phyloP scores from a whole-genome alignment of 2,797 vertebrate genomes.

The Pipistrellus pipistrellus region DNA sequence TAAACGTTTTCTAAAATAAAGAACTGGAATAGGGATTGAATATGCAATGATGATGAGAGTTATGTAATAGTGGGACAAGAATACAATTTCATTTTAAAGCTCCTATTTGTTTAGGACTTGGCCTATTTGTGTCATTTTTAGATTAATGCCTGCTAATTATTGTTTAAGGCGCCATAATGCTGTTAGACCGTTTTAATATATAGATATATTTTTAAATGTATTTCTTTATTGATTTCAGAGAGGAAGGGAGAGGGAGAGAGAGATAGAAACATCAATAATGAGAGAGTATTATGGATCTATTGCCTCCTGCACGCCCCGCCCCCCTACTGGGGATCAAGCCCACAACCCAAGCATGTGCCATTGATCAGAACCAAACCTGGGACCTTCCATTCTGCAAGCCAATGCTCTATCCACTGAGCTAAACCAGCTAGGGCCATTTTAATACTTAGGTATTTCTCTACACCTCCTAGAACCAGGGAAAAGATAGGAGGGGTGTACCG shows the following conservation, averaged over 20 bases:
- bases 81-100: conserved; percentile 35
- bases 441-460: conserved; percentile 49
- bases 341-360: too few species aligned
- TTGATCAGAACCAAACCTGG: too few species aligned
- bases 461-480: background rate
- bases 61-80: background rate
- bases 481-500: background rate
- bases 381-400: too few species aligned
- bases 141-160: conserved; percentile 18
- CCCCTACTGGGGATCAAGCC: too few species aligned
- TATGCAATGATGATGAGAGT: background rate
- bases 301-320: accelerated
- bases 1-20: conserved; percentile 24
- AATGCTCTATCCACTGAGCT: too few species aligned
- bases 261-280: too few species aligned
- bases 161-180: background rate
- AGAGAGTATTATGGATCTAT: too few species aligned
- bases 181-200: background rate
- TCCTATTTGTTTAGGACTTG: background rate
- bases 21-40: background rate
- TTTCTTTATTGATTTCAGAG: too few species aligned
- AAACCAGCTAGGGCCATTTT: background rate
- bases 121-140: conserved; percentile 34
- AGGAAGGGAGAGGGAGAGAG: too few species aligned
- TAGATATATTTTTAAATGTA: background rate